Base-by-base conservation (phyloP, 2,113 vertebrate genomes). In the Dolichotis patagonum region DNA sequence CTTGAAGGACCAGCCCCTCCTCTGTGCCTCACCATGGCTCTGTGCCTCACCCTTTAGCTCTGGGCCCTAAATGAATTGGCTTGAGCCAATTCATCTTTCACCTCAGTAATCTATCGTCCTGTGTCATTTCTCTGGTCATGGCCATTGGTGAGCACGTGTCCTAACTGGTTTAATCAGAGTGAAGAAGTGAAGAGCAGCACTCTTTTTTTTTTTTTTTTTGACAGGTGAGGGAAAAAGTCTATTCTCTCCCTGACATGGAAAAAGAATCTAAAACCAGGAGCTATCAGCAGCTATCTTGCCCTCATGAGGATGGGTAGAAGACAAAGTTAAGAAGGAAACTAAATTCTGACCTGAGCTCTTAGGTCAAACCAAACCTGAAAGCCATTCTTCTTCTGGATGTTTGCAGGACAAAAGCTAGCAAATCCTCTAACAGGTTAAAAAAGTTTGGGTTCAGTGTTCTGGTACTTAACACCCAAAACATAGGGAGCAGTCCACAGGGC, bases 161-260 rank as follows among this genome's bases (percentile, higher is more conserved):
- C 41, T 65, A 77, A 67, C 4, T 58, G 10, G 5, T 85, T 38
- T 94, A 32, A 71, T 75, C 69, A 90, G 80, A 92, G 28, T 56
- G 41, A 77, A 86, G 65, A 7, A 82, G 22, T 26, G 60, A 62
- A 26, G 22, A 7, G 7, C 49, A 26, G 35, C n/a, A 30, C 3
- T 63, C n/a, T n/a, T n/a, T 56, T 56, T 56, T 92, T 95, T 30
- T 63, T 92, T 92, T 85, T 75, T 30, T 78, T 78, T 94, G 52
- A 69, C 43, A 67, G 60, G 16, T 73, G 56, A 20, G 52, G 1
- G 10, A 71, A 17, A 91, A 78, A 94, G 54, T 49, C n/a, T n/a
- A 4, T 24, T n/a, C 82, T 88, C 88, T 49, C 87, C 77, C 58
- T 62, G n/a, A 62, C 13, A n/a, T 8, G 9, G 24, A 10, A 69